These are phyloP conservation scores for Myripristis murdjan DNA, from an alignment of 2,797 vertebrate genomes.

Conservation along the genomic window DNA sequence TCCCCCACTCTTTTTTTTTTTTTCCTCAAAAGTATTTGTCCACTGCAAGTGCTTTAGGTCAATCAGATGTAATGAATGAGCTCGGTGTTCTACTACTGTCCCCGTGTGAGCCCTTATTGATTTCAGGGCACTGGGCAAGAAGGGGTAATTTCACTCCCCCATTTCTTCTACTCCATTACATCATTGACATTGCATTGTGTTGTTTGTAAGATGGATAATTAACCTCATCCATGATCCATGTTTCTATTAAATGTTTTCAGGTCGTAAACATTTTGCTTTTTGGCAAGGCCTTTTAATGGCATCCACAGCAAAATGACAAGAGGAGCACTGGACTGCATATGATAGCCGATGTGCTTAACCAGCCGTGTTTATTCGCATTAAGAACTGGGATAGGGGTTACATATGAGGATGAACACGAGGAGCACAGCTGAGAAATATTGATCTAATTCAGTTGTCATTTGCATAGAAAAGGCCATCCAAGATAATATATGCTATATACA, in stretches of 20 bases:
- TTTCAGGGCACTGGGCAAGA: conserved; percentile 42
- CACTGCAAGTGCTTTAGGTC: conserved; percentile 45
- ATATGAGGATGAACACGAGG: conserved; percentile 29
- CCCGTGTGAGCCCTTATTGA: conserved; percentile 39
- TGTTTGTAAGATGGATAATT: conserved; percentile 51
- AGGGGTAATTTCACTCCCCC: conserved; percentile 39
- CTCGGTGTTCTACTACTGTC: conserved; percentile 37
- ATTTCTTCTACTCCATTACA: conserved; percentile 46
- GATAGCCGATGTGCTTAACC: conserved; percentile 41
- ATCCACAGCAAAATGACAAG: conserved; percentile 44
- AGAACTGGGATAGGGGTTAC: conserved; percentile 14
- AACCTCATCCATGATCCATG: conserved; percentile 38
- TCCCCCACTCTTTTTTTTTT: conserved; percentile 22
- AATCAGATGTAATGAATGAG: conserved; percentile 60
- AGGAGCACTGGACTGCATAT: conserved; percentile 27
- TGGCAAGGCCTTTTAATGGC: conserved; percentile 46
- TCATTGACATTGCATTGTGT: conserved; percentile 43
- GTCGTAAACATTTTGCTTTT: conserved; percentile 44
- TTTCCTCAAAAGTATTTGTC: conserved; percentile 22
- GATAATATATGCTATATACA: neutral
- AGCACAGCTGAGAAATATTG: conserved; percentile 8
- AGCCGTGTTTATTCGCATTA: conserved; percentile 25
- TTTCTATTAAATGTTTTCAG: conserved; percentile 42
- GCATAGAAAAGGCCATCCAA: conserved; percentile 16
- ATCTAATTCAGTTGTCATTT: conserved; percentile 34